phyloP scores from a whole-genome alignment of 2,113 vertebrate species.

The Rhineura floridana region DNA sequence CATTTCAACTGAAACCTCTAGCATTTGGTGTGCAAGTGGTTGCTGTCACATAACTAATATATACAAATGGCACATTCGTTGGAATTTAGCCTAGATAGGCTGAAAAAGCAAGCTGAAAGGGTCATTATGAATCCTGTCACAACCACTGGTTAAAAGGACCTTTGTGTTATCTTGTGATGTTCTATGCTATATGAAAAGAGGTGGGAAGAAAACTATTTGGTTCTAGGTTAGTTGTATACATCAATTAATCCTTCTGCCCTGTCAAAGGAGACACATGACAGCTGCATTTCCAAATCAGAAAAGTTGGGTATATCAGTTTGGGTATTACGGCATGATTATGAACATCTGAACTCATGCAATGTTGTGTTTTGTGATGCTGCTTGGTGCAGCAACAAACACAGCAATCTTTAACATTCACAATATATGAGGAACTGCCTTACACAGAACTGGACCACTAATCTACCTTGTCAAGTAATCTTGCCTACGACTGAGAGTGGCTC shows the following conservation, averaged over 20 bases:
- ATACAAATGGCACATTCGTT: not conserved
- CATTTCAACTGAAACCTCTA: not conserved
- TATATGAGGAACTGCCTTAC: not conserved
- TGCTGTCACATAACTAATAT: too few relatives aligned
- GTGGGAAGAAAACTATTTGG: not conserved
- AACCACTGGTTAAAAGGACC: not conserved
- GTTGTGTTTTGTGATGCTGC: not conserved
- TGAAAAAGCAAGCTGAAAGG: too few relatives aligned
- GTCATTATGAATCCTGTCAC: not conserved
- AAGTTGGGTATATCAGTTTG: constrained; percentile 3
- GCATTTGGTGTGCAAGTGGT: not conserved
- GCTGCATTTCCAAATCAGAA: not conserved
- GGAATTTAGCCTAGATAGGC: not conserved
- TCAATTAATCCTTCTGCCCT: not conserved
- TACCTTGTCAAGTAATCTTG: not conserved
- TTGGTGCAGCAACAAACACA: not conserved
- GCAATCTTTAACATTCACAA: not conserved
- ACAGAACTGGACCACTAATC: not conserved
- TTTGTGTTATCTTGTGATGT: not conserved
- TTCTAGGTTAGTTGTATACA: not conserved
- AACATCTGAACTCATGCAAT: not conserved
- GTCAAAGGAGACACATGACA: not conserved
- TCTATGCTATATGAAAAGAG: too few relatives aligned
- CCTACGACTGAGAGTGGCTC: not conserved
- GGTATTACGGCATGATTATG: not conserved